These are phyloP conservation scores for Mastacembelus armatus DNA, from an alignment of 2,797 vertebrate species.

Conservation along the genomic window DNA sequence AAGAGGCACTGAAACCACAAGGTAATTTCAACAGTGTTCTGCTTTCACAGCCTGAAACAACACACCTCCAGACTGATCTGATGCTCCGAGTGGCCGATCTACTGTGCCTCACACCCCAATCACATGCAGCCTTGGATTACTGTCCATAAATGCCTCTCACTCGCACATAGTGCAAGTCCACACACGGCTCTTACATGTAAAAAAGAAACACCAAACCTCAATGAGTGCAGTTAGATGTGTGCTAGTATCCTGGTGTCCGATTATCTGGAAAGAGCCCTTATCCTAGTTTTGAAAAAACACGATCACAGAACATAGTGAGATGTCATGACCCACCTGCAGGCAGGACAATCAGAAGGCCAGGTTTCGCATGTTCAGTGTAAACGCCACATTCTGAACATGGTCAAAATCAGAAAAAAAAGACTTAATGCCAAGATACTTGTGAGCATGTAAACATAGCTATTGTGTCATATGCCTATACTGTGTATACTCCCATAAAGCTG, in stretches of 20 bases:
- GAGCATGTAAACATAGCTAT: not conserved
- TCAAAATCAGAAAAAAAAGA: not conserved
- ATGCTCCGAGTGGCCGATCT: constrained; percentile 52
- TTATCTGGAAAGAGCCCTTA: too few species aligned
- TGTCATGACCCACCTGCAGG: too few species aligned
- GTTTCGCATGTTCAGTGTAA: too few species aligned
- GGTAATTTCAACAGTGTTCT: constrained; percentile 69
- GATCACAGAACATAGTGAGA: too few species aligned
- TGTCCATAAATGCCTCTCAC: constrained; percentile 67
- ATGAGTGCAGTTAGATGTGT: too few species aligned
- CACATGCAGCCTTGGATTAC: constrained; percentile 68
- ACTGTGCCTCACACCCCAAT: constrained; percentile 67
- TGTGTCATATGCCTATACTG: constrained; percentile 39
- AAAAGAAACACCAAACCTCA: constrained; percentile 50
- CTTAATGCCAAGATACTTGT: not conserved
- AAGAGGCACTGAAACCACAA: constrained; percentile 67
- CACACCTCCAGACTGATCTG: constrained; percentile 63
- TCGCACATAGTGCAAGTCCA: constrained; percentile 38
- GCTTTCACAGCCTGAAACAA: constrained; percentile 75
- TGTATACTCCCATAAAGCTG: constrained; percentile 42
- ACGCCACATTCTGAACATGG: too few species aligned
- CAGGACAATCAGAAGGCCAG: too few species aligned
- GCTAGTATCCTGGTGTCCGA: too few species aligned
- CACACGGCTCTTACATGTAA: constrained; percentile 1
- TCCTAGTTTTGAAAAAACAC: not conserved